phyloP scores from a whole-genome alignment of 2,113 vertebrate species.

The Notothenia coriiceps region DNA sequence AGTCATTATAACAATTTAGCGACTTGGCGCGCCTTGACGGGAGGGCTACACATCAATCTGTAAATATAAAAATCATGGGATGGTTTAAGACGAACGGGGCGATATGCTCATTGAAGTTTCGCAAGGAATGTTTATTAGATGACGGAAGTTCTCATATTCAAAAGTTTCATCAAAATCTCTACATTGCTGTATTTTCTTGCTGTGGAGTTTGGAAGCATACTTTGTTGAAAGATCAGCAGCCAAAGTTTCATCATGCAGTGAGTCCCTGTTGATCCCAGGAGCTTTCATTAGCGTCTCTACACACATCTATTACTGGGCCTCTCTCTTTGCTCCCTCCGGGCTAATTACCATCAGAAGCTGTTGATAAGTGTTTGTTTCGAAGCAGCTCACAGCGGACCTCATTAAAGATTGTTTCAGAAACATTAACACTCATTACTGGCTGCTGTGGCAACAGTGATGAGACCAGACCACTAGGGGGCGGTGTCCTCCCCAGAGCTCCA shows the following conservation, averaged over 20 bases:
- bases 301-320: neutral
- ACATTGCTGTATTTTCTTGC: neutral
- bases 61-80: too few relatives aligned
- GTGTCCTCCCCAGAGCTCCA: slow-evolving; percentile 12
- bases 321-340: slow-evolving; percentile 8
- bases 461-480: slow-evolving; percentile 16
- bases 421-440: slow-evolving; percentile 20
- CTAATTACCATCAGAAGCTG: slow-evolving; percentile 62
- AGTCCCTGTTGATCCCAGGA: slow-evolving; percentile 1
- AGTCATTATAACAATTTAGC: too few relatives aligned
- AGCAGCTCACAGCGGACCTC: slow-evolving; percentile 41
- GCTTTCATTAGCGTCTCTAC: slow-evolving; percentile 7
- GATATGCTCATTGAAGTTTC: neutral
- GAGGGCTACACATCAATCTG: too few relatives aligned
- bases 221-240: neutral
- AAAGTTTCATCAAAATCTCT: too few relatives aligned
- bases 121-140: neutral
- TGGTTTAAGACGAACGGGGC: too few relatives aligned
- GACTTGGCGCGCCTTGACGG: too few relatives aligned
- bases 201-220: neutral
- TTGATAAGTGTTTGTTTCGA: slow-evolving; percentile 35
- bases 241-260: neutral
- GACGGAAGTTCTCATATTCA: neutral
- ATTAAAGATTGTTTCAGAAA: slow-evolving; percentile 52
- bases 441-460: slow-evolving; percentile 42